Evolutionary conservation across 1,140 invertebrate genomes (phyloP), one percentile per base, ranked within the genome.

Genomic region (Drosophila trapezifrons): DNA sequence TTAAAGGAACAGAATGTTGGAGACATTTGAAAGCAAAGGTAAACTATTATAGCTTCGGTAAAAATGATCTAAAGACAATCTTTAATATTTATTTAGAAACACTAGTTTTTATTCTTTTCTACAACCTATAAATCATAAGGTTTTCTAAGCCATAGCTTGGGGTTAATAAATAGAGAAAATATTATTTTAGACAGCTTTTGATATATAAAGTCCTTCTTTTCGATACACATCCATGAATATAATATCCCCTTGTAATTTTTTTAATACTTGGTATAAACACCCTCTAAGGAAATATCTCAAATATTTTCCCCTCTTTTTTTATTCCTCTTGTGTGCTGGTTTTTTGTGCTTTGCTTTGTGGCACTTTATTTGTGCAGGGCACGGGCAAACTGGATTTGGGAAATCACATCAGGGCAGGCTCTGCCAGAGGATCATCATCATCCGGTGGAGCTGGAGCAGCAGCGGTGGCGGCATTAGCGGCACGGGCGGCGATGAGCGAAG

Each of bases 351-450:
- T 57, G 63, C 42, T 65, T 67, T 86, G 64, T 78, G 78, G 60
- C 78, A 78, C 78, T 81, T 81, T 73, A 78, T 86, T 82, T 86
- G 70, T 60, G 71, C 80, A 89, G 85, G 86, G 78, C 69, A 65
- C 86, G 77, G 73, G 70, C 72, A 89, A 89, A 90, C 85, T 86
- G 85, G 85, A 89, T 90, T 85, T 89, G 55, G 58, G 54, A 76
- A 90, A 89, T 90, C 85, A 89, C 78, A 90, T 85, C 84, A 84
- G 43, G n/a, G 45, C 37, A 12, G 65, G 29, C 25, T 25, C 65
- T 47, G 54, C 47, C 56, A 66, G 49, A 40, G 47, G 54, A 70
- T 75, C 73, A 54, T 37, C 60, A 42, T 64, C 63, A 64, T 32
- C 25, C 51, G 51, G 32, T 32, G 47, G 32, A 59, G 47, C 37